Conservation (phyloP, 1,140 invertebrate species). For the Drosophila baimaii region DNA sequence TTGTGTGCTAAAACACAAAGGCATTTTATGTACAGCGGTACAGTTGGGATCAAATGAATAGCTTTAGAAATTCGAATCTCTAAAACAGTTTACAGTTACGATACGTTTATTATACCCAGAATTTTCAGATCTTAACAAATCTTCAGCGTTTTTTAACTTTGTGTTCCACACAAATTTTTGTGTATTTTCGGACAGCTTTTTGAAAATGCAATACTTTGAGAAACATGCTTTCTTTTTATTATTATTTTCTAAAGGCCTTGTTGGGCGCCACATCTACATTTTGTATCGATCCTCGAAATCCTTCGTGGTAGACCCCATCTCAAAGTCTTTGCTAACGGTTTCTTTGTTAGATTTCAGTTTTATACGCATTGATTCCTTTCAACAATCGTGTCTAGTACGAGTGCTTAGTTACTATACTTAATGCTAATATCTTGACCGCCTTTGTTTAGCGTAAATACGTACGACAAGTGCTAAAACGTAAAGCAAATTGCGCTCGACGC, state of each 20-base stretch:
- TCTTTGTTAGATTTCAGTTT: neutral
- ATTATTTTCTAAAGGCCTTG: neutral
- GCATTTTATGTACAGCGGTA: constrained; percentile 2
- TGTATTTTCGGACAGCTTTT: too few species aligned
- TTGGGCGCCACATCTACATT: neutral
- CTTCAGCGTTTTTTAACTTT: too few species aligned
- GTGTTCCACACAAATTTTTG: too few species aligned
- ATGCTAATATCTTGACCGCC: constrained; percentile 31
- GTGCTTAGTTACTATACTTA: constrained; percentile 14
- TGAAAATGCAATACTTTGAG: too few species aligned
- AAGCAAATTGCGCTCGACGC: constrained; percentile 41
- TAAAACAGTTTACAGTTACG: neutral
- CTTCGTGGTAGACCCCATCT: neutral
- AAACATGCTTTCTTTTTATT: too few species aligned
- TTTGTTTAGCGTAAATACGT: constrained; percentile 35
- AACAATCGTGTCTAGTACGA: neutral
- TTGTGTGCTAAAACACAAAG: constrained; percentile 32
- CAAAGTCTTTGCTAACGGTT: too few species aligned
- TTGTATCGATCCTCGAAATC: neutral
- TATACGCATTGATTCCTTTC: neutral
- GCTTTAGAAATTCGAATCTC: neutral
- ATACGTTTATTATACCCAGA: neutral
- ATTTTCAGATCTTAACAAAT: neutral
- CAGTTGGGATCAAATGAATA: neutral
- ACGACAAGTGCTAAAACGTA: constrained; percentile 55